These are phyloP conservation scores for Sarcophaga rosellei DNA, from an alignment of 2,888 invertebrate species.

Conservation along the genomic window DNA sequence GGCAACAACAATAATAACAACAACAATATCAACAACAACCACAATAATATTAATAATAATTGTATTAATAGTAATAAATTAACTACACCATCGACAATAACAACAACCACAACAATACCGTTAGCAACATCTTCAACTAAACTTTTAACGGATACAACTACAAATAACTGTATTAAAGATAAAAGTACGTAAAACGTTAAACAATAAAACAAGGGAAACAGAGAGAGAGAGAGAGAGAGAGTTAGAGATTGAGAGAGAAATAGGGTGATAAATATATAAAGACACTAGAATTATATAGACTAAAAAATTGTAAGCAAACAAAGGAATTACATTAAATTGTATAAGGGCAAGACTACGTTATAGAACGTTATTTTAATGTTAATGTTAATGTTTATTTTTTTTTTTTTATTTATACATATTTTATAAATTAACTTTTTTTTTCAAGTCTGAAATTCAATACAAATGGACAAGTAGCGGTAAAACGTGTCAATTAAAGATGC, in stretches of 20 bases:
- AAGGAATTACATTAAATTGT: not conserved
- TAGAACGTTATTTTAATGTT: no score
- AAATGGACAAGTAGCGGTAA: no score
- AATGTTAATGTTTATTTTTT: no score
- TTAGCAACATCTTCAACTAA: constrained; percentile 34
- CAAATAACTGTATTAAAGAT: constrained; percentile 55
- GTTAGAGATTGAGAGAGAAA: no score
- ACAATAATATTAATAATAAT: constrained; percentile 38
- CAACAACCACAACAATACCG: constrained; percentile 7
- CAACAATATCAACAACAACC: constrained; percentile 60
- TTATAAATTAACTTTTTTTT: no score
- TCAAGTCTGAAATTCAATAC: no score
- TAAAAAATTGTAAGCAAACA: not conserved
- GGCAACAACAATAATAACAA: constrained; percentile 67
- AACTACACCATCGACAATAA: constrained; percentile 9
- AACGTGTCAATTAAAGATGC: no score
- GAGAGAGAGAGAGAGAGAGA: not conserved
- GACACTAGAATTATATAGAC: not conserved
- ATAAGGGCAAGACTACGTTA: not conserved
- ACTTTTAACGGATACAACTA: constrained; percentile 57
- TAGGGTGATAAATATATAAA: not conserved
- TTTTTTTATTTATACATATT: no score
- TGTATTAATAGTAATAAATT: not conserved
- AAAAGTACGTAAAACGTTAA: constrained; percentile 63
- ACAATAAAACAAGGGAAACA: not conserved